These are phyloP conservation scores for Eurois occulta DNA, from an alignment of 2,888 invertebrate species.

Conservation along the genomic window DNA sequence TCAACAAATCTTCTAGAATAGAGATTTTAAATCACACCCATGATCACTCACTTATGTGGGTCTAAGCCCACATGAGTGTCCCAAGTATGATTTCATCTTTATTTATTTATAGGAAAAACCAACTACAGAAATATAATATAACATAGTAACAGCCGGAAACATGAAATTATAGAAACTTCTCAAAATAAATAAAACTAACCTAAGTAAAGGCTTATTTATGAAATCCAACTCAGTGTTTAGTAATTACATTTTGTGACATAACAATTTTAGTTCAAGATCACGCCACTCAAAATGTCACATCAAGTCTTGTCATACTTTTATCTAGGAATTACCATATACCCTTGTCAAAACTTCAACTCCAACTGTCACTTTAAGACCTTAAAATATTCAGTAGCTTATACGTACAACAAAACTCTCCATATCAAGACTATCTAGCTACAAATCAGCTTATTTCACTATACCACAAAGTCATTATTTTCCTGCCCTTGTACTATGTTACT, in stretches of 20 bases:
- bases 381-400: constrained; percentile 11
- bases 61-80: too few relatives aligned
- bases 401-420: background rate
- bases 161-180: background rate
- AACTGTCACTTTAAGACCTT: background rate
- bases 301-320: constrained; percentile 3
- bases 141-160: background rate
- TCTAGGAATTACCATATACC: background rate
- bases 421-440: background rate
- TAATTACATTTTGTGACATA: constrained; percentile 14
- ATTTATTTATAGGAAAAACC: too few relatives aligned
- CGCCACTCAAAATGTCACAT: constrained; percentile 21
- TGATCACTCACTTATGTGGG: background rate
- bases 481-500: too few relatives aligned
- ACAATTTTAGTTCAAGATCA: constrained; percentile 27
- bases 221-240: background rate
- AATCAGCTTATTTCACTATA: background rate
- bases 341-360: constrained; percentile 28
- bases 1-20: background rate
- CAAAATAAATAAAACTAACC: background rate
- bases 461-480: too few relatives aligned
- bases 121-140: background rate
- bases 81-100: too few relatives aligned
- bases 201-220: background rate
- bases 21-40: background rate